Evolutionary conservation across 2,888 invertebrate genomes (phyloP).

Genomic region (Cryptocephalus primarius): DNA sequence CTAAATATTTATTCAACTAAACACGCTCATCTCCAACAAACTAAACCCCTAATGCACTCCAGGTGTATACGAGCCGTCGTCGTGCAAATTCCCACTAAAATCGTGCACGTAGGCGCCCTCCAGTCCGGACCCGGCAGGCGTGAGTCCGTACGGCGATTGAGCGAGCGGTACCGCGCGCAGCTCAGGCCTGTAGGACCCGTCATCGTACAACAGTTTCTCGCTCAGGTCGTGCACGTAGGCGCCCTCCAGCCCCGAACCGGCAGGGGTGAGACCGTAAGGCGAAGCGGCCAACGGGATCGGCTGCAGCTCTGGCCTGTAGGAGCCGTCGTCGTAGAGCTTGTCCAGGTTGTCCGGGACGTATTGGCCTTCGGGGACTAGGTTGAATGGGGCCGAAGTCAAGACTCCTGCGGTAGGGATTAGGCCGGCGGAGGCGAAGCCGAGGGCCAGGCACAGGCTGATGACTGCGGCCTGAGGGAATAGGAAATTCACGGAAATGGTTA

Average conservation of each 20-base stretch:
- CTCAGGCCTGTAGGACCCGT: constrained; percentile 26
- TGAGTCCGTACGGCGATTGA: constrained; percentile 20
- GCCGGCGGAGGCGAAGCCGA: constrained; percentile 10
- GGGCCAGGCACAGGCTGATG: background rate
- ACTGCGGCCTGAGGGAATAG: constrained; percentile 4
- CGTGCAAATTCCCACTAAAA: constrained; percentile 22
- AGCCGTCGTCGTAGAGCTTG: constrained; percentile 26
- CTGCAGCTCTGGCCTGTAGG: constrained; percentile 21
- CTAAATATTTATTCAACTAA: constrained; percentile 6
- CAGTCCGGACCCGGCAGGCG: constrained; percentile 20
- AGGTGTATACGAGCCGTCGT: constrained; percentile 28
- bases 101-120: constrained; percentile 26
- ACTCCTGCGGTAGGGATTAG: no score
- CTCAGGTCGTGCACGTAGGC: constrained; percentile 23
- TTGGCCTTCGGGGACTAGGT: constrained; percentile 18
- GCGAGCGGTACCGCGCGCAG: constrained; percentile 16
- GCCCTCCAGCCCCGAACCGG: constrained; percentile 24
- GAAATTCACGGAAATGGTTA: background rate
- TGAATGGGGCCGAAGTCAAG: no score
- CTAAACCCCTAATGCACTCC: constrained; percentile 12
- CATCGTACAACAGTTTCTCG: constrained; percentile 25
- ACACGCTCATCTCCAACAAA: constrained; percentile 4
- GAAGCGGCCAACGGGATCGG: constrained; percentile 15
- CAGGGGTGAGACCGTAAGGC: constrained; percentile 18
- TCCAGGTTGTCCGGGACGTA: constrained; percentile 23